phyloP scores from a whole-genome alignment of 2,797 vertebrate species.

The Amniataba percoides region DNA sequence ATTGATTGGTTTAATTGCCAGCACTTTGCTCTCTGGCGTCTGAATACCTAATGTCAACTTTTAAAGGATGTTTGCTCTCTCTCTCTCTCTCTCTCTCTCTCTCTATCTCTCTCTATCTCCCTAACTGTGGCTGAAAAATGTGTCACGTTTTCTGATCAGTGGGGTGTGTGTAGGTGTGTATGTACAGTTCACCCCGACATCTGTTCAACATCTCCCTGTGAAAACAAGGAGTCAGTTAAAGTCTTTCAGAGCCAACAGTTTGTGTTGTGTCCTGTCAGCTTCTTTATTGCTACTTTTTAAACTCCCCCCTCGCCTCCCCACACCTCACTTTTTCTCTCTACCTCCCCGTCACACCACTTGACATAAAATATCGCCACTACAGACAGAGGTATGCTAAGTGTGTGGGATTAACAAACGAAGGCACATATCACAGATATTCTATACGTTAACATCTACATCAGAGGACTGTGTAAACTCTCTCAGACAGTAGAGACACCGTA shows the following conservation, averaged over 20 bases:
- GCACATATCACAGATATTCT: constrained; percentile 23
- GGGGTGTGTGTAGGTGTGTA: constrained; percentile 49
- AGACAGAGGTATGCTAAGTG: constrained; percentile 62
- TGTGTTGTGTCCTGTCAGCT: constrained; percentile 31
- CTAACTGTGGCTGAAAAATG: constrained; percentile 52
- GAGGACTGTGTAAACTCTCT: constrained; percentile 41
- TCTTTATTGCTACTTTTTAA: constrained; percentile 34
- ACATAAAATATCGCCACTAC: constrained; percentile 40
- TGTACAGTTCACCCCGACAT: constrained; percentile 62
- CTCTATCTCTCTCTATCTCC: constrained; percentile 20
- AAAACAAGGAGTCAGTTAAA: constrained; percentile 50
- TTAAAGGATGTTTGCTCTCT: constrained; percentile 91
- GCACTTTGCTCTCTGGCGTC: constrained; percentile 91
- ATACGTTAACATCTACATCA: constrained; percentile 32
- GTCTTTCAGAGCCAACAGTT: constrained; percentile 40
- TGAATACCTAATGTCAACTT: constrained; percentile 97
- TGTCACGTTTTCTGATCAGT: constrained; percentile 60
- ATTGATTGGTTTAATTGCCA: constrained; percentile 99
- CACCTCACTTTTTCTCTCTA: constrained; percentile 25
- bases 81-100: constrained; percentile 23
- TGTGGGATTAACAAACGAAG: constrained; percentile 51
- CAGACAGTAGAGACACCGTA: constrained; percentile 20
- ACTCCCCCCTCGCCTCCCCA: constrained; percentile 13
- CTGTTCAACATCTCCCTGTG: constrained; percentile 64
- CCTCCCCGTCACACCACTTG: constrained; percentile 56